A percentile compares a stretch with the other conserved stretches of the same genome.
These are phyloP conservation scores for Cryptoprocta ferox DNA, from an alignment of 2,797 vertebrate species.

Conservation along the genomic window DNA sequence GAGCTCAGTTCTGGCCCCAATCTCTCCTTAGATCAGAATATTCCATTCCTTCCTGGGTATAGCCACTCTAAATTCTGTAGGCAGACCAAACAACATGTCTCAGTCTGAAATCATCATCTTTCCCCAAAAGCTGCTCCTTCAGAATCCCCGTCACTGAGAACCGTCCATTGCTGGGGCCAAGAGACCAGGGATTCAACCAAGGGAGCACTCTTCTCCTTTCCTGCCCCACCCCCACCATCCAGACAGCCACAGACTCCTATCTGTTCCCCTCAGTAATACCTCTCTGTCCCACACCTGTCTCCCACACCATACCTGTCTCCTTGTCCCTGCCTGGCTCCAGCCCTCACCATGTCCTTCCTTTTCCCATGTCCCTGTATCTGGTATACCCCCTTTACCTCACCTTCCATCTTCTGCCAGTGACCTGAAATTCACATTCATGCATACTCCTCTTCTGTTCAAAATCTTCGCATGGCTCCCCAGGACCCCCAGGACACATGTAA, in stretches of 20 bases:
- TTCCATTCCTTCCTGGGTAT: neutral
- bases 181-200: neutral
- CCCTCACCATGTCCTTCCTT: neutral
- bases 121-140: neutral
- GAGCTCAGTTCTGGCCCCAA: neutral
- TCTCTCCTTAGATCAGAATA: neutral
- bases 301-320: neutral
- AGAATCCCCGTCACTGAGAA: neutral
- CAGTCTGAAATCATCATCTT: neutral
- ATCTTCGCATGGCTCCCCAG: neutral
- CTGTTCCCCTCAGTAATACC: neutral
- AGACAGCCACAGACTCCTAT: neutral
- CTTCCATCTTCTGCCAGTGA: neutral
- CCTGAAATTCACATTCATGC: neutral
- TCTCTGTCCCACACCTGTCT: neutral
- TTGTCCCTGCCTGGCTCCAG: neutral
- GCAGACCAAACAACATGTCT: neutral
- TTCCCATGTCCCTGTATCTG: neutral
- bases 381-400: neutral
- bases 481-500: neutral
- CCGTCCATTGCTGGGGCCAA: too few species aligned
- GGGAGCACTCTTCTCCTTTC: neutral
- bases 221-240: neutral
- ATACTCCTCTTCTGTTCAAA: neutral
- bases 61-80: neutral